Conservation (phyloP, 2,888 invertebrate genomes). For the Aricia artaxerxes region DNA sequence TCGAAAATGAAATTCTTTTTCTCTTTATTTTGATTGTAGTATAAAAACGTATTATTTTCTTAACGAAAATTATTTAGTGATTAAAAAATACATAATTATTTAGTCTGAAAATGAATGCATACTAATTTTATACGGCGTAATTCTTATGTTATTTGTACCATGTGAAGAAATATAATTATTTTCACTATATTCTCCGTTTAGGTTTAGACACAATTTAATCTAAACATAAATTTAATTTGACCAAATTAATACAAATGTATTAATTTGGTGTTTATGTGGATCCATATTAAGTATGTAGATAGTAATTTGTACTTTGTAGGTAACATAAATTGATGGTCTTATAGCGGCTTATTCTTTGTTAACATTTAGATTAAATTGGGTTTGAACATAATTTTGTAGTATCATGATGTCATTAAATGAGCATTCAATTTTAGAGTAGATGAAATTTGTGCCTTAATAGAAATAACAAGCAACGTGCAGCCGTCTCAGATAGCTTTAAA, state of each 20-base stretch:
- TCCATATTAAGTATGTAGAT: too few species aligned
- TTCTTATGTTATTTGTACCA: neutral
- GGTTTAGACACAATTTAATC: neutral
- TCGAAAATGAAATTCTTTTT: neutral
- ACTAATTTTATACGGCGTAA: neutral
- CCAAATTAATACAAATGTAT: too few species aligned
- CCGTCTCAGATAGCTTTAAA: constrained; percentile 1
- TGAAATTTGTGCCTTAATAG: neutral
- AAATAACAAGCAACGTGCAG: constrained; percentile 5
- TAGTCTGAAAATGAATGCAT: constrained; percentile 11
- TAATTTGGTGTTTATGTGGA: too few species aligned
- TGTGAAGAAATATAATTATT: neutral
- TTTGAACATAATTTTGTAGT: neutral
- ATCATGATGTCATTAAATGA: neutral
- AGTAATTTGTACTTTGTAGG: too few species aligned
- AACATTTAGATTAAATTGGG: too few species aligned
- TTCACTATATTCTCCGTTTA: neutral
- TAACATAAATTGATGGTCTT: neutral
- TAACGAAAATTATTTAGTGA: neutral
- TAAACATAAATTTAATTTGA: too few species aligned
- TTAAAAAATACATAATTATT: neutral
- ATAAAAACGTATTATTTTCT: neutral
- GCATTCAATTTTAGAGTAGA: constrained; percentile 8
- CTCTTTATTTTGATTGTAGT: neutral
- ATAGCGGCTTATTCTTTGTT: neutral